Percentiles rank a stretch among this genome's conserved stretches.
Evolutionary conservation across 2,113 vertebrate genomes (phyloP).

Genomic region (Dendropsophus ebraccatus): DNA sequence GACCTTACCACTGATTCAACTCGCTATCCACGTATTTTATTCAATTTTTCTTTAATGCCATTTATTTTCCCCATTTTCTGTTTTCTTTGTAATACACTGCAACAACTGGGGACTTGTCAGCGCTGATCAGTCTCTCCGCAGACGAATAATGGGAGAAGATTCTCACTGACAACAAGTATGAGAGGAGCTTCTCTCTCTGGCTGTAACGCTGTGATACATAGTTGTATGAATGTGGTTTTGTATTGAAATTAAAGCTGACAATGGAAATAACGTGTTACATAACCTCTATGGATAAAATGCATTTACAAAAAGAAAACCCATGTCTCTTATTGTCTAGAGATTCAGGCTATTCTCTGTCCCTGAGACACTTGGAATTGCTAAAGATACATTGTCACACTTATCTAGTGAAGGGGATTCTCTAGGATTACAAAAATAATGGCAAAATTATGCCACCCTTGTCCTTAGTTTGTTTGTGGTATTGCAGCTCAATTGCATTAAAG

Average conservation of each 20-base stretch:
- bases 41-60: neutral
- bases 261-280: neutral
- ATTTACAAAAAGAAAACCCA: neutral
- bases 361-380: neutral
- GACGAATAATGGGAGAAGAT: neutral
- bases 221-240: neutral
- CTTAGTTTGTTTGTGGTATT: too few species aligned
- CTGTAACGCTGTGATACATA: neutral
- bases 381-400: neutral
- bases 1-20: neutral
- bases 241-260: neutral
- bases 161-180: neutral
- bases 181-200: neutral
- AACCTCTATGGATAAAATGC: neutral
- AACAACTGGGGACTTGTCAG: neutral
- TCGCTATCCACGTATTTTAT: neutral
- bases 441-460: too few species aligned
- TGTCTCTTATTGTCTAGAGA: neutral
- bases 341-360: neutral
- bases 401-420: too few species aligned
- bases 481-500: too few species aligned
- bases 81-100: neutral
- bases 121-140: neutral
- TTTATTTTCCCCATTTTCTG: neutral
- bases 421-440: too few species aligned